phyloP scores from a whole-genome alignment of 2,888 invertebrate species.

The Orgyia antiqua region DNA sequence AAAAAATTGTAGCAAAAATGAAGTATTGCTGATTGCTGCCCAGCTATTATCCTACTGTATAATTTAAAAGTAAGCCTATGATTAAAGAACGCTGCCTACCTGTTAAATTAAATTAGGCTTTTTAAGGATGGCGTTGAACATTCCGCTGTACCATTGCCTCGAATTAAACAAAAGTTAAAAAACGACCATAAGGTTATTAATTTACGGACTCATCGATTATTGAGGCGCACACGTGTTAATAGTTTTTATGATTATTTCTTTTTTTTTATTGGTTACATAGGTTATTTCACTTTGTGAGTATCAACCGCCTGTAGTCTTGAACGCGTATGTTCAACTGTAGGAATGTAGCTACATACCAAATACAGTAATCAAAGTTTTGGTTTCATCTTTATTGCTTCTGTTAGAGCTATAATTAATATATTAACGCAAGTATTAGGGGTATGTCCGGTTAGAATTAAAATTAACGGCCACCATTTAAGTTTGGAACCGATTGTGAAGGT shows the following conservation, averaged over 20 bases:
- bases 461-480: too few species aligned
- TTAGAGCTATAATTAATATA: not conserved
- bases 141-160: conserved; percentile 45
- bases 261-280: conserved; percentile 24
- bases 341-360: conserved; percentile 13
- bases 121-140: conserved; percentile 66
- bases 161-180: conserved; percentile 52
- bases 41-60: conserved; percentile 68
- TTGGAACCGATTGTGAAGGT: too few species aligned
- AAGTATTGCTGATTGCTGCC: conserved; percentile 73
- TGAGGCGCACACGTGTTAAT: conserved; percentile 62
- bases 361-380: conserved; percentile 6
- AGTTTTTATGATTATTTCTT: conserved; percentile 49
- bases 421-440: conserved; percentile 1
- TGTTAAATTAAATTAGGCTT: conserved; percentile 78
- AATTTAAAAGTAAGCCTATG: conserved; percentile 73
- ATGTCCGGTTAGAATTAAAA: not conserved
- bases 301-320: conserved; percentile 12
- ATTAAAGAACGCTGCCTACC: conserved; percentile 75
- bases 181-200: conserved; percentile 53
- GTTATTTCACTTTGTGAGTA: conserved; percentile 22
- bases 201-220: conserved; percentile 63
- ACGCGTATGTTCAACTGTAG: conserved; percentile 1
- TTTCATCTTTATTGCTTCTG: not conserved
- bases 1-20: conserved; percentile 73